Conservation (phyloP, 2,797 vertebrate species). For the Gymnothorax reevesii region DNA sequence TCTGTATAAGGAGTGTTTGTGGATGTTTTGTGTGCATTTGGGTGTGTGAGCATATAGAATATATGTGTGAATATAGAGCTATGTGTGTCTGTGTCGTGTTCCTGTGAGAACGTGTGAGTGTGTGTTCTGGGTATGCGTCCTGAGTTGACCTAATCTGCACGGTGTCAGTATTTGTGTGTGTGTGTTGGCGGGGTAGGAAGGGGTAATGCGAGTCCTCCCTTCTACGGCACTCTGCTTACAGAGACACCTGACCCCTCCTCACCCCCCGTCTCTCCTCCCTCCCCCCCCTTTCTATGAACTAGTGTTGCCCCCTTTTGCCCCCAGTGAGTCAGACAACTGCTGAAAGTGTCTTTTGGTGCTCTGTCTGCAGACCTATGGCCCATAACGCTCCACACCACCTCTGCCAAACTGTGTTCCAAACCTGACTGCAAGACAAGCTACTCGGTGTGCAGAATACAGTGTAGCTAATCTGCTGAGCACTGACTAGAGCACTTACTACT, state of each 20-base stretch:
- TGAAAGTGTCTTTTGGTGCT: conserved; percentile 25
- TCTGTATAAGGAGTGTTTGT: not conserved
- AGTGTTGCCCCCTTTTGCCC: not conserved
- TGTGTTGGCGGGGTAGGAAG: not conserved
- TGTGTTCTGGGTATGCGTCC: not conserved
- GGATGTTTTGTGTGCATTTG: not conserved
- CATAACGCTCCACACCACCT: not conserved
- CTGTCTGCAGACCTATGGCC: conserved; percentile 17
- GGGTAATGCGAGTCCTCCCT: conserved; percentile 20
- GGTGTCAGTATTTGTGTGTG: conserved; percentile 30
- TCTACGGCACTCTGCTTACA: conserved; percentile 16
- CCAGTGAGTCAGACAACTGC: conserved; percentile 19
- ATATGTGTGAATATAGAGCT: not conserved
- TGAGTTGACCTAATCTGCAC: conserved; percentile 12
- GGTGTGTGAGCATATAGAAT: not conserved
- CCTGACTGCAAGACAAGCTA: too few relatives aligned
- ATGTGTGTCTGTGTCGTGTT: not conserved
- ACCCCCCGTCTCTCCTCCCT: not conserved
- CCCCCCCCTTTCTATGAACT: not conserved
- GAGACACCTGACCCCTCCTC: conserved; percentile 8
- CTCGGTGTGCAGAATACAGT: too few relatives aligned
- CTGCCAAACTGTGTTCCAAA: not conserved
- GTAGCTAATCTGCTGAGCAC: not conserved
- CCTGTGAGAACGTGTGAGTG: not conserved
- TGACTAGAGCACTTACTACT: not conserved